Percentiles rank a stretch among this genome's conserved stretches.
phyloP scores from a whole-genome alignment of 1,140 invertebrate genomes.

The Ectropis grisescens region DNA sequence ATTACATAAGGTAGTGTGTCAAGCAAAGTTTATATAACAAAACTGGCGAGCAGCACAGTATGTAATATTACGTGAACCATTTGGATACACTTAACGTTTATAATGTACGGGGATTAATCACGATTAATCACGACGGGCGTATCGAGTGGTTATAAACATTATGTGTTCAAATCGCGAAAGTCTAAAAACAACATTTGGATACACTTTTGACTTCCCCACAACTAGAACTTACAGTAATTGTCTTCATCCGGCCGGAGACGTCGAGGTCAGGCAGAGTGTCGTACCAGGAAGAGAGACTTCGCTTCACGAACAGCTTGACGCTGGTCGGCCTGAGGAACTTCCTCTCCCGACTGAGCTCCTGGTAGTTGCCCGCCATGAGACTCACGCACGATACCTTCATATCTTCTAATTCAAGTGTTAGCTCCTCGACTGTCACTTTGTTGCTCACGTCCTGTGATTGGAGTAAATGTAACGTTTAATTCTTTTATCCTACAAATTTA shows the following conservation, averaged over 20 bases:
- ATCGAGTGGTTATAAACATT: no score
- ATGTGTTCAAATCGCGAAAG: no score
- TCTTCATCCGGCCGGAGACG: conserved; percentile 82
- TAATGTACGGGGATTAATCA: no score
- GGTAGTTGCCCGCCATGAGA: conserved; percentile 29
- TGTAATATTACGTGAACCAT: no score
- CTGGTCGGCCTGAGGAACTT: conserved; percentile 86
- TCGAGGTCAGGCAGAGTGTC: conserved; percentile 86
- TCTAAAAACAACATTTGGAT: no score
- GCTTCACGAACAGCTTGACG: conserved; percentile 81
- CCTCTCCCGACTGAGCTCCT: conserved; percentile 39
- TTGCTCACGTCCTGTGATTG: conserved; percentile 48
- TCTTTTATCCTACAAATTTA: no score
- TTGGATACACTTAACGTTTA: no score
- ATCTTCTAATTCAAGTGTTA: conserved; percentile 82
- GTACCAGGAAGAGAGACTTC: conserved; percentile 92
- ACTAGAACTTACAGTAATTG: conserved; percentile 81
- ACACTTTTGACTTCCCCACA: no score
- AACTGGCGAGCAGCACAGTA: no score
- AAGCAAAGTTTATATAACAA: no score
- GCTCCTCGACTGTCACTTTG: conserved; percentile 83
- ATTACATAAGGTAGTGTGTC: no score
- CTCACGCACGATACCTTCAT: conserved; percentile 80
- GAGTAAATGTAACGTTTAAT: conserved; percentile 1
- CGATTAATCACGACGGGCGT: no score